Evolutionary conservation across 2,797 vertebrate genomes (phyloP), one percentile per base, ranked within the genome.

Genomic region (Sparus aurata): DNA sequence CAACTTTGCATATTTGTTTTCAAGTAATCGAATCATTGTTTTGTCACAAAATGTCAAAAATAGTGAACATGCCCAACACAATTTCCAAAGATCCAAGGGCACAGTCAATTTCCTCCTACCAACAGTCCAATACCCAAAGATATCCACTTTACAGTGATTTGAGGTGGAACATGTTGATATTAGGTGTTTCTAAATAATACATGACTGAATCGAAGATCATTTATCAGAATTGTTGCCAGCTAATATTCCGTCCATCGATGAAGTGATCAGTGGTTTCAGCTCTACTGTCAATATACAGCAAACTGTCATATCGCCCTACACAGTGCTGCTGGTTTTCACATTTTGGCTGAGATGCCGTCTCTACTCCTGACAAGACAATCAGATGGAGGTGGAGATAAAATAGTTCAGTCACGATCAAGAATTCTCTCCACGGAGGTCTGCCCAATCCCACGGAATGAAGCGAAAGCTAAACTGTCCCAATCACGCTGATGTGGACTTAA

Each of bases 401-500:
- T 41, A 57, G 60, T 58, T 83, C 27, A 67, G 73, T 49, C 79
- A 12, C 10, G 9, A 83, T 92, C 70, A 84, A 30, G 77, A 45
- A 92, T 93, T 94, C 89, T 23, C 27, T 71, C 75, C 92, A 92
- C 87, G 72, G 43, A 59, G 43, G 64, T 80, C 80, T 54, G 25
- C 61, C 46, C 73, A 85, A 91, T 91, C 91, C 88, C 67, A 25
- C 76, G 74, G 85, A 92, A 87, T 84, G 49, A 76, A 89, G 73
- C 30, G 49, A 77, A 34, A 81, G 82, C 85, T 84, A 84, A 85
- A 78, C 81, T 88, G 84, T 81, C 75, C 66, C 85, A 85, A 80
- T 89, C 78, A 65, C 60, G 38, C 23, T 84, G 79, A 89, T 85
- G 80, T 85, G 80, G 84, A 86, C 83, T 90, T 91, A 93, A 93